Base-by-base conservation (phyloP, 2,888 invertebrate genomes). In the Cantharis rustica region DNA sequence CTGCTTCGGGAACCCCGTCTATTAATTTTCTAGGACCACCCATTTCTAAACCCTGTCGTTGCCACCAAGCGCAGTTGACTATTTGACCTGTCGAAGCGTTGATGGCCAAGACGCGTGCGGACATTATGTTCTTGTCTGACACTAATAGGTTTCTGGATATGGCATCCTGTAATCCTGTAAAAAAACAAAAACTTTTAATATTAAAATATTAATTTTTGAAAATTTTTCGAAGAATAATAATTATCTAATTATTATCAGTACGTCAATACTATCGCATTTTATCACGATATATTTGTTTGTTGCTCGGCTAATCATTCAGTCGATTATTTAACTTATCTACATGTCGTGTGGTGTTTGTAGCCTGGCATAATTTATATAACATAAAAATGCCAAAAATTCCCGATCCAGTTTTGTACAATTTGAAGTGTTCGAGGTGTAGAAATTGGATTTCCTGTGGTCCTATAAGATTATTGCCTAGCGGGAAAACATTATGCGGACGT, bases 91-190 rank as follows among this genome's bases (percentile, higher is more conserved):
- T 91, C 69, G 92, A 90, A 61, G 91, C 89, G 85, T 93, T 93
- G 76, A 93, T 88, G 62, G 92, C 91, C 78, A 93, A 86, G 72
- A 93, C 91, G 76, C 93, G 89, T 61, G 92, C 90, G 68, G 91
- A 90, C 63, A 91, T 88, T 72, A 92, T 90, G 80, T 89, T 89
- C 73, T 89, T 89, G 84, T 93, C 92, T 11, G 90, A 89, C 16
- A 92, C 90, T 62, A 95, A 90, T 79, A 95, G 89, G 47, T 94
- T 93, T 87, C 93, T 92, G 20, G 95, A 92, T 77, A 95, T 91
- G 16, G 93, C 94, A 87, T 94, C 93, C 80, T 94, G 90, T 72
- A 94, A 89, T 79, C 93, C 94, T 95, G 89, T 16, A 87, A 82
- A 66, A 73, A 15, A 69, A 72, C 47, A 72, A 17, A 27, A 69